Base-by-base conservation (phyloP, 2,797 vertebrate species). In the Podarcis siculus region DNA sequence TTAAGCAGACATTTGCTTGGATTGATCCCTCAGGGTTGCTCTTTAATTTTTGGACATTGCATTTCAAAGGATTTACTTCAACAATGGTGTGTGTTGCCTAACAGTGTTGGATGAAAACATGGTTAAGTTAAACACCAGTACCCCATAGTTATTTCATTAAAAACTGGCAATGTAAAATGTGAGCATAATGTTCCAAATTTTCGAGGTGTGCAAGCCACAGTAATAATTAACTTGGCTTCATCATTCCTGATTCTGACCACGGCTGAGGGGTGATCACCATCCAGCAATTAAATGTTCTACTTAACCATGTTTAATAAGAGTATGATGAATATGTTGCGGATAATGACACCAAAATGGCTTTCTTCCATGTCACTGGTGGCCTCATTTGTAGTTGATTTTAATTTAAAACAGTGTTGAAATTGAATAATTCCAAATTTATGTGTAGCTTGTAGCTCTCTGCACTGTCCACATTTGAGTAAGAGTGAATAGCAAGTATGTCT, bases 351-450 rank as follows among this genome's bases (percentile, higher is more conserved):
- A 35, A 82, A 82, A 67, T 37, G n/a, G 71, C 23, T 49, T 66
- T 27, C 55, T 39, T 66, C 39, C 58, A 61, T 67, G 58, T 64
- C 15, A 66, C 4, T 77, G 83, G 73, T 66, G 25, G 82, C 32
- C 32, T 61, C 25, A 27, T 75, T 75, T 75, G 23, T 84, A 37
- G 42, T 72, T 71, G 55, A 35, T 15, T 12, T 23, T 35, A 83
- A 73, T 45, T 83, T 83, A 71, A 32, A 83, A 13, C 81, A 84
- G 17, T 72, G 7, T 85, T 85, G 71, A 76, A 39, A 75, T 72
- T 75, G 32, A 35, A 55, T 27, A 58, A 85, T 35, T 15, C 58
- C 77, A 58, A 32, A 61, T 61, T 77, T 75, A 37, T 8, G 6
- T 73, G 69, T 25, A 35, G 45, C 83, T 61, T 58, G 58, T 77